Base-by-base conservation (phyloP, 2,113 vertebrate genomes). In the Atherinomorus stipes region DNA sequence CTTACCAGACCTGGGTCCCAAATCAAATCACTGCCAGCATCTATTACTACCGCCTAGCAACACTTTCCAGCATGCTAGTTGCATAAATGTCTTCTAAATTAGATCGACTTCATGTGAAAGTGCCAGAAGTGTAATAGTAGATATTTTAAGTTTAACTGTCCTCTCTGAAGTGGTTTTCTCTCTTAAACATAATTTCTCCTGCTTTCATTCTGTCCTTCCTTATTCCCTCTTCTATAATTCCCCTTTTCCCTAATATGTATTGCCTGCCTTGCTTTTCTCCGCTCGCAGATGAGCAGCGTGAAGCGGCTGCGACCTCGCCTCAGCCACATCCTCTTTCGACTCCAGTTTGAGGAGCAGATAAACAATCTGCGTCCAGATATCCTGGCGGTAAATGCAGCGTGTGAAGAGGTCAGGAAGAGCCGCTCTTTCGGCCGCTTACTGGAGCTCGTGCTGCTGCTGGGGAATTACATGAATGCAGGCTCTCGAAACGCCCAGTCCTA, bases 381-480 rank as follows among this genome's bases (percentile, higher is more conserved):
- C 91, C 91, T 98, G 95, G 95, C 96, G 83, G 96, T 99, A 88
- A 97, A 93, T 52, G 86, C 95, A 21, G 96, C 97, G 64, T 99
- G 97, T 18, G 96, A 98, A 66, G 96, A 98, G 93, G 95, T 98
- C 93, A 96, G 92, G 90, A 96, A 95, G 91, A 99, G 98, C 90
- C 92, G 90, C 71, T 90, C 94, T 90, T 99, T 99, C 82, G 93
- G 95, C 89, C 95, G 91, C 81, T 89, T 99, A 71, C 93, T 99
- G 93, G 97, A 99, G 91, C 94, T 99, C 70, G 96, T 99, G 37
- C 88, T 99, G 85, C 93, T 99, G 80, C 94, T 97, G 91, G 97
- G 98, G 72, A 99, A 99, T 94, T 98, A 96, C 93, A 96, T 99
- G 97, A 99, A 99, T 51, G 94, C 97, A 0, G 98, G 98, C 83